These are phyloP conservation scores for Denticeps clupeoides DNA, from an alignment of 2,797 vertebrate species.

Conservation along the genomic window DNA sequence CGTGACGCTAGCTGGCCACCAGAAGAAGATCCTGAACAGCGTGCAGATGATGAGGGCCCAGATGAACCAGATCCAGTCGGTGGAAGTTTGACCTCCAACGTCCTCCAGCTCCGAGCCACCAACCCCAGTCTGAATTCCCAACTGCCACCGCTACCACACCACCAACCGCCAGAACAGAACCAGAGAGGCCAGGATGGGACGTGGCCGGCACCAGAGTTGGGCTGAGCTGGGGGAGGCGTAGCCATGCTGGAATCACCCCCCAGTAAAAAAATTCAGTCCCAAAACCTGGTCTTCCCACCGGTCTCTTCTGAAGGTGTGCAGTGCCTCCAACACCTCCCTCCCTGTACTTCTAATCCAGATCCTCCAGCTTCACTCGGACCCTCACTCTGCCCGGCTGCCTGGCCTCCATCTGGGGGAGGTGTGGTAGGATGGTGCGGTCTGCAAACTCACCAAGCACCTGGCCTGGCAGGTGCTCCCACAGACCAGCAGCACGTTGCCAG, in stretches of 20 bases:
- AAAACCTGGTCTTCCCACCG: slow-evolving; percentile 39
- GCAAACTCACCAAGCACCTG: too few species aligned
- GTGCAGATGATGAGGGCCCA: slow-evolving; percentile 99
- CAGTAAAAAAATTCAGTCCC: neutral
- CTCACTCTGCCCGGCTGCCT: slow-evolving; percentile 4
- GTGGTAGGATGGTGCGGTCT: too few species aligned
- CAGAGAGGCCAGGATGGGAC: slow-evolving; percentile 31
- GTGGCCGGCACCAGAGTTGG: slow-evolving; percentile 12
- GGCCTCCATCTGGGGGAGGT: slow-evolving; percentile 20
- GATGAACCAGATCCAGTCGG: slow-evolving; percentile 98
- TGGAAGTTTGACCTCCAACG: slow-evolving; percentile 79
- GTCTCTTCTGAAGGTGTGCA: slow-evolving; percentile 28
- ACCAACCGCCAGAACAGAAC: too few species aligned
- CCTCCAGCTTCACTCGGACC: slow-evolving; percentile 28
- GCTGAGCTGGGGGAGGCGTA: slow-evolving; percentile 18
- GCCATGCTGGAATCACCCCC: too few species aligned
- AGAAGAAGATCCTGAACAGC: slow-evolving; percentile 99
- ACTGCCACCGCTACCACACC: too few species aligned
- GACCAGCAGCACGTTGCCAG: slow-evolving; percentile 44
- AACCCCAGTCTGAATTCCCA: too few species aligned
- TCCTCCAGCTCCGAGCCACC: too few species aligned
- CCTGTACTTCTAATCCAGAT: slow-evolving; percentile 16
- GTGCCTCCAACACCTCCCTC: slow-evolving; percentile 25
- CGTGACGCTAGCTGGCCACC: slow-evolving; percentile 95
- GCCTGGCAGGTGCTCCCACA: too few species aligned